Conservation (phyloP, 2,797 vertebrate genomes). For the Cyprinodon diabolis region DNA sequence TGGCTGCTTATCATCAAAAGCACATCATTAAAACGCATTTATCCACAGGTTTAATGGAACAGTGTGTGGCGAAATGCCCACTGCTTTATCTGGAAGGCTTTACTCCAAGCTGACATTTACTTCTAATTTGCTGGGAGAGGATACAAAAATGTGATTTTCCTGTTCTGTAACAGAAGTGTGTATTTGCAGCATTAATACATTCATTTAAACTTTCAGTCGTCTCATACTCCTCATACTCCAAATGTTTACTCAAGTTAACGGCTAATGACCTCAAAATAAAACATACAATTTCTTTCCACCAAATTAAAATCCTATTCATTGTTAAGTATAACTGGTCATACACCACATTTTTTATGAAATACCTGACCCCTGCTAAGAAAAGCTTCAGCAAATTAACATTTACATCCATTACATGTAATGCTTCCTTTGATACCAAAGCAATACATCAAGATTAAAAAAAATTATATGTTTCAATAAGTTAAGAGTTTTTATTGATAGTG, state of each 20-base stretch:
- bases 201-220: slow-evolving; percentile 22
- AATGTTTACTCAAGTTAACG: not conserved
- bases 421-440: slow-evolving; percentile 10
- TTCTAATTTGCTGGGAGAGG: not conserved
- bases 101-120: slow-evolving; percentile 16
- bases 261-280: slow-evolving; percentile 4
- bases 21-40: slow-evolving; percentile 35
- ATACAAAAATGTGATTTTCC: slow-evolving; percentile 8
- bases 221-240: not conserved
- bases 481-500: slow-evolving; percentile 7
- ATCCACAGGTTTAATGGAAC: slow-evolving; percentile 34
- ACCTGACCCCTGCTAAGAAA: slow-evolving; percentile 6
- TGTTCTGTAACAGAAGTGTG: slow-evolving; percentile 29
- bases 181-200: slow-evolving; percentile 44
- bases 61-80: slow-evolving; percentile 31
- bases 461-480: not conserved
- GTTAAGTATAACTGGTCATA: not conserved
- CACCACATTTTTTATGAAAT: not conserved
- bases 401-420: not conserved
- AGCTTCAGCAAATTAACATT: not conserved
- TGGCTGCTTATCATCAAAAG: slow-evolving; percentile 40
- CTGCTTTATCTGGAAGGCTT: slow-evolving; percentile 9
- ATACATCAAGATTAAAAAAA: not conserved
- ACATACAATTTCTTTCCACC: not conserved
- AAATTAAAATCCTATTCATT: not conserved